Percentiles rank a stretch among this genome's conserved stretches.
Conservation (phyloP, 2,113 vertebrate species). For the Calidris pugnax region DNA sequence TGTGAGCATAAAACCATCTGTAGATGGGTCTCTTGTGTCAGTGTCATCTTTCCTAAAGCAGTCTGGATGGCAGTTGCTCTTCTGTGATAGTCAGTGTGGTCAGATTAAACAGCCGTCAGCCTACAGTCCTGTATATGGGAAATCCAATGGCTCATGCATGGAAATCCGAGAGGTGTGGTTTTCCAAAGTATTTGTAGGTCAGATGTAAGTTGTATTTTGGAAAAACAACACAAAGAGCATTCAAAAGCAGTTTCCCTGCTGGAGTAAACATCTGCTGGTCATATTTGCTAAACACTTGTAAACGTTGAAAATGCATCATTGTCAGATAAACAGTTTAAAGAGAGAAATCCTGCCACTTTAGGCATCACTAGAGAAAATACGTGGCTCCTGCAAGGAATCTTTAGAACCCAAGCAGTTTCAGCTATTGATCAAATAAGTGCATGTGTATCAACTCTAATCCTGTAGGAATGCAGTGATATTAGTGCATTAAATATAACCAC, state of each 20-base stretch:
- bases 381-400: neutral
- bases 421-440: neutral
- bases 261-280: neutral
- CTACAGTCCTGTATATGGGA: neutral
- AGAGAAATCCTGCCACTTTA: neutral
- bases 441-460: neutral
- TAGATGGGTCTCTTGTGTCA: neutral
- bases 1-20: neutral
- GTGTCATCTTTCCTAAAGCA: neutral
- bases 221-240: neutral
- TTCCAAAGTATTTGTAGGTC: neutral
- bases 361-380: neutral
- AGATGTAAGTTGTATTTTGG: neutral
- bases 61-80: neutral
- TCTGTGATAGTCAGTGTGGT: neutral
- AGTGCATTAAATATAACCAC: neutral
- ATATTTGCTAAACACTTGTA: neutral
- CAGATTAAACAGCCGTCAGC: neutral
- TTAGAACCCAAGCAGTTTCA: neutral
- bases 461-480: neutral
- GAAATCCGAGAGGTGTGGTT: neutral
- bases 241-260: neutral
- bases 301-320: neutral
- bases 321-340: neutral
- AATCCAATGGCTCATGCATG: neutral